Evolutionary conservation across 2,113 vertebrate species (phyloP).

Genomic region (Anoplopoma fimbria): DNA sequence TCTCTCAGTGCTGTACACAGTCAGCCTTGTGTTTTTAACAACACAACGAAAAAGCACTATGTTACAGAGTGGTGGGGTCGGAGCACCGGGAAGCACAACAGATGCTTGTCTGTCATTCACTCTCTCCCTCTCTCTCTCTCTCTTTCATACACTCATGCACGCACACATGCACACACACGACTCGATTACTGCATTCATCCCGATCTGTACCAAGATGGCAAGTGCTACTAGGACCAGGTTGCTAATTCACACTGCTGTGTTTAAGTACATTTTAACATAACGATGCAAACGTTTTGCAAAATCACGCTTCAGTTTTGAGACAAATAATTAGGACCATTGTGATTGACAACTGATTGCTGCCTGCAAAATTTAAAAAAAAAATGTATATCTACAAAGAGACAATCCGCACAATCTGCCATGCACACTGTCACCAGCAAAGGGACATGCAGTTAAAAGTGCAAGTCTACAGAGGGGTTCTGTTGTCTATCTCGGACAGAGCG

Average conservation of each 20-base stretch:
- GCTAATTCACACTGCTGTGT: slow-evolving; percentile 51
- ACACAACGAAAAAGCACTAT: slow-evolving; percentile 45
- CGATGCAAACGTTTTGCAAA: slow-evolving; percentile 63
- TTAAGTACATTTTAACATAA: slow-evolving; percentile 61
- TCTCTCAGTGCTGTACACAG: slow-evolving; percentile 26
- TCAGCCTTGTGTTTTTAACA: slow-evolving; percentile 39
- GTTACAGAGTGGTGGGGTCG: slow-evolving; percentile 50
- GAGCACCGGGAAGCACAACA: slow-evolving; percentile 63
- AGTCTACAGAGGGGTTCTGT: slow-evolving; percentile 67
- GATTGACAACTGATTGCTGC: slow-evolving; percentile 62
- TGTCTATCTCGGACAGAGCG: slow-evolving; percentile 52
- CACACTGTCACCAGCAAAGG: slow-evolving; percentile 76
- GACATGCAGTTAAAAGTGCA: slow-evolving; percentile 82
- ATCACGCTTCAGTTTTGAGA: slow-evolving; percentile 60
- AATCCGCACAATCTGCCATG: slow-evolving; percentile 78
- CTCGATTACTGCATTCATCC: slow-evolving; percentile 51
- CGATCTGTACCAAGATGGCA: slow-evolving; percentile 58
- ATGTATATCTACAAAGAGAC: slow-evolving; percentile 75
- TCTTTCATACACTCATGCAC: neutral
- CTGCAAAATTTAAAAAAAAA: slow-evolving; percentile 59
- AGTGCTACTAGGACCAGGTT: slow-evolving; percentile 73
- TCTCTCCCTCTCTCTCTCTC: neutral
- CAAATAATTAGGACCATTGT: slow-evolving; percentile 64
- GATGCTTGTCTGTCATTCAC: slow-evolving; percentile 35
- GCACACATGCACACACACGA: neutral